phyloP scores from a whole-genome alignment of 2,797 vertebrate genomes.

The Psittacula derbiana region DNA sequence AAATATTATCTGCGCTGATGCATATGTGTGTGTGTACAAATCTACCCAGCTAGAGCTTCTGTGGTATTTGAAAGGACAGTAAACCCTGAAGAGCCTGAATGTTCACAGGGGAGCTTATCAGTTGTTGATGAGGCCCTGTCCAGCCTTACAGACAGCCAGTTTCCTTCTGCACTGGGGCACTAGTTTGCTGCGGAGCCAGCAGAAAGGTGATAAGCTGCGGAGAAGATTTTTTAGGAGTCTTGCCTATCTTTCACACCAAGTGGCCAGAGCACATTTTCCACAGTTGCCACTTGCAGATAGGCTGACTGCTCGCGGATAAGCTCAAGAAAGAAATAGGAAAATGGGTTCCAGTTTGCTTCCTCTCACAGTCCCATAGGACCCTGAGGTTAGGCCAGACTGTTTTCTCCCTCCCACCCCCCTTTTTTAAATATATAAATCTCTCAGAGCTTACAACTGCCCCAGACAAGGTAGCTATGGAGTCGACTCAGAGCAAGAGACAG shows the following conservation, averaged over 20 bases:
- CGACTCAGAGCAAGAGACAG: not conserved
- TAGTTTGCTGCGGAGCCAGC: constrained; percentile 81
- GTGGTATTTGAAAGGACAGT: constrained; percentile 71
- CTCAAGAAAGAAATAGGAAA: constrained; percentile 58
- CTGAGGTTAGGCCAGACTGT: not conserved
- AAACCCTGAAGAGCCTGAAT: constrained; percentile 69
- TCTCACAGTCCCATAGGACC: constrained; percentile 56
- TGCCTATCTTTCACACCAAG: constrained; percentile 84
- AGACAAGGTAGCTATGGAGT: constrained; percentile 44
- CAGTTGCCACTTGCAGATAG: constrained; percentile 80
- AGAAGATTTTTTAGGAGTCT: constrained; percentile 84
- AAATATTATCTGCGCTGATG: not conserved
- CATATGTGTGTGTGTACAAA: not conserved
- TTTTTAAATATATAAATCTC: constrained; percentile 34
- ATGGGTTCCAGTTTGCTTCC: constrained; percentile 70
- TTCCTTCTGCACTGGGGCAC: constrained; percentile 75
- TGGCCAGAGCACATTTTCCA: constrained; percentile 83
- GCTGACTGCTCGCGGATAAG: constrained; percentile 74
- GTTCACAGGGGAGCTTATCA: constrained; percentile 85
- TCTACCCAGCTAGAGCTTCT: constrained; percentile 17
- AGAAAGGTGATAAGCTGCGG: constrained; percentile 83
- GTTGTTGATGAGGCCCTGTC: constrained; percentile 84
- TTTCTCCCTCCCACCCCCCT: not conserved
- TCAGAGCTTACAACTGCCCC: not conserved
- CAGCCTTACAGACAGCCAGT: constrained; percentile 82